A percentile compares a stretch with the other conserved stretches of the same genome.
These are phyloP conservation scores for Triops longicaudatus DNA, from an alignment of 1,140 invertebrate species.

Conservation along the genomic window DNA sequence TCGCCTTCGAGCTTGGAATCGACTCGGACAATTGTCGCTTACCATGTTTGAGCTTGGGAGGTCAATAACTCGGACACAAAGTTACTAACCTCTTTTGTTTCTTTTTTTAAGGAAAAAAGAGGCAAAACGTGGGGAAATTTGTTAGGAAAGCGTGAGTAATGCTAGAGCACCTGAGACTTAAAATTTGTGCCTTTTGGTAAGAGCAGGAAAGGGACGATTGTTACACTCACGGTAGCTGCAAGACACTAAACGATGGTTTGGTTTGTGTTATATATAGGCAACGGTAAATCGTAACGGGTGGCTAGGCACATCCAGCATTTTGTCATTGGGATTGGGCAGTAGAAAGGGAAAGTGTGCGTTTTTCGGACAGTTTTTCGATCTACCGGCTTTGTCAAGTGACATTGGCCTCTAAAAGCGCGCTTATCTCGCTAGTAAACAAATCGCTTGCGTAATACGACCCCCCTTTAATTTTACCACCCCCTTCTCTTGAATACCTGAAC, in stretches of 20 bases:
- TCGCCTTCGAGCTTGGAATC: background rate
- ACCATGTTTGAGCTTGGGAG: background rate
- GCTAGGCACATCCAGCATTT: background rate
- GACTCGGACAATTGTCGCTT: background rate
- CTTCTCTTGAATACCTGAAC: background rate
- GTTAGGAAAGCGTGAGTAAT: background rate
- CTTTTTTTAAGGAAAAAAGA: background rate
- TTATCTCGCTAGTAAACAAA: background rate
- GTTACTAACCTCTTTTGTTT: background rate
- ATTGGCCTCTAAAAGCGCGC: background rate
- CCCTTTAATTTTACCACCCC: background rate
- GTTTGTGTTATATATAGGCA: constrained; percentile 12
- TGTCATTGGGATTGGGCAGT: background rate
- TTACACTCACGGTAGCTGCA: background rate
- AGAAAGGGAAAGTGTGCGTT: background rate
- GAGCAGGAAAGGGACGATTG: background rate
- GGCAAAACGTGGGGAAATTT: background rate
- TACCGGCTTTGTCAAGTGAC: background rate
- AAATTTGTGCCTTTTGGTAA: background rate
- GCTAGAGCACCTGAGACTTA: background rate
- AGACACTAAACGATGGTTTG: background rate
- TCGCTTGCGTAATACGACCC: background rate
- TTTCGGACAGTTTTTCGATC: background rate
- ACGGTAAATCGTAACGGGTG: constrained; percentile 11
- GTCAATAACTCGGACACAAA: background rate